Conservation (phyloP, 2,797 vertebrate species). For the Hippopotamyrus pictus region DNA sequence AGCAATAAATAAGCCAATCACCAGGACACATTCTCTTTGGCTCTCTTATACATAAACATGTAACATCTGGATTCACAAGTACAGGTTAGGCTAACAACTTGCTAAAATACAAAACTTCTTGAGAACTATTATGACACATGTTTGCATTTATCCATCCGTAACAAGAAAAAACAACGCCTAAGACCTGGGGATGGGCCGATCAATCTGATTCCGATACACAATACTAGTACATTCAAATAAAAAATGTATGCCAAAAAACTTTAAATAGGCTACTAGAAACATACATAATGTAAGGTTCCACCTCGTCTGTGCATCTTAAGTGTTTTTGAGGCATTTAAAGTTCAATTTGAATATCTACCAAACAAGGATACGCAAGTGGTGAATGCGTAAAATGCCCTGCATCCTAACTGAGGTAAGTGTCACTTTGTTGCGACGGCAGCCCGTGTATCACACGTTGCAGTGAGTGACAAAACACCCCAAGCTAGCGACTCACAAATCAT, state of each 20-base stretch:
- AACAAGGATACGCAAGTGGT: background rate
- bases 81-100: background rate
- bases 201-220: too few relatives aligned
- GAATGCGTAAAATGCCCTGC: background rate
- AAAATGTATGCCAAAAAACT: too few relatives aligned
- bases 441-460: background rate
- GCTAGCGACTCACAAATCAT: background rate
- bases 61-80: background rate
- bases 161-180: background rate
- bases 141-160: background rate
- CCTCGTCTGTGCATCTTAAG: background rate
- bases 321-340: background rate
- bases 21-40: background rate
- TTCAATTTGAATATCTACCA: background rate
- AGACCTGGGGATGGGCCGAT: background rate
- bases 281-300: background rate
- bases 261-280: too few relatives aligned
- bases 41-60: background rate
- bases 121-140: background rate
- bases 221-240: too few relatives aligned
- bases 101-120: background rate
- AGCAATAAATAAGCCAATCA: background rate
- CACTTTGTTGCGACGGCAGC: background rate
- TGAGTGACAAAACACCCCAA: background rate
- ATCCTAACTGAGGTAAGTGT: background rate